Evolutionary conservation across 2,113 vertebrate species (phyloP), one percentile per base, ranked within the genome.

Genomic region (Rhagologus leucostigma): DNA sequence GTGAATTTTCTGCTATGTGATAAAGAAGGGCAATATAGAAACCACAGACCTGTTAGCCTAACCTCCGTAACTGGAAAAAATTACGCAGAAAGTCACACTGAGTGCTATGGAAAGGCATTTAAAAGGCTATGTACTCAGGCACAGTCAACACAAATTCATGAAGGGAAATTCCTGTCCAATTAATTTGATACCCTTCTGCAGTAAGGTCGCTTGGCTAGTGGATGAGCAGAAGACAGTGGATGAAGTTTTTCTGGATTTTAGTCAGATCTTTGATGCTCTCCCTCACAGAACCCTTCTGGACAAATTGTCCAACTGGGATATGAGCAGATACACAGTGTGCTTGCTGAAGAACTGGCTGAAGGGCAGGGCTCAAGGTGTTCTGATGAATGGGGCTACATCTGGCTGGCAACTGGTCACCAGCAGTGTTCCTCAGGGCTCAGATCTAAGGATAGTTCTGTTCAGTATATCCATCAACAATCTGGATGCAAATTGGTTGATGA

Each of bases 251-350:
- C 47, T 76, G 47, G 30, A 62, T 89, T 83, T 92, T 77, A 30
- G n/a, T 77, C 57, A 57, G 39, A 11, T 13, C 42, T 87, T 50
- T 60, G 14, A 24, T 42, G 37, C 19, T 52, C 3, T 55, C 8
- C 17, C 18, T 64, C 26, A 44, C 14, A 53, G 16, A 11, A 41
- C 29, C 16, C 11, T 78, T 70, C 65, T 75, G 30, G 27, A 55
- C 11, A 62, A 52, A 16, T 9, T 52, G 27, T 53, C 24, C 68
- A 71, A 2, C n/a, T 55, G 29, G 59, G 32, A 63, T 12, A 53
- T 41, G 19, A n/a, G 26, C 7, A 80, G 16, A 16, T 27, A 37
- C 13, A 30, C 5, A 10, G 13, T 5, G 2, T 1, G 1, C 7
- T 55, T 46, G 22, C 14, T 29, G 23, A 64, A 87, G 52, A 76